Evolutionary conservation across 2,113 vertebrate genomes (phyloP).

Genomic region (Tachuris rubrigastra): DNA sequence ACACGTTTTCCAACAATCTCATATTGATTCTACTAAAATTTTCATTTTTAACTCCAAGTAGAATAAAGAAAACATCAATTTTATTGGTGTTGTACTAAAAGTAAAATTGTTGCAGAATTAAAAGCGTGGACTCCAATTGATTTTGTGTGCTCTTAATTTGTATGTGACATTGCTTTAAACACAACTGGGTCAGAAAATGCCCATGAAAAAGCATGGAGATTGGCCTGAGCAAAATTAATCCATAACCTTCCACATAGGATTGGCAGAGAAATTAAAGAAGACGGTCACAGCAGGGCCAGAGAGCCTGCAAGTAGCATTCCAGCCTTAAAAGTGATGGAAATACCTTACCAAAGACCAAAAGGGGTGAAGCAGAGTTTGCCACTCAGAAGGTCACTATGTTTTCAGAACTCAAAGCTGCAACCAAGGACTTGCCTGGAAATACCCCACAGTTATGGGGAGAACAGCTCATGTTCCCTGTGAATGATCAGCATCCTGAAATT

Average conservation of each 20-base stretch:
- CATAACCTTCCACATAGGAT: background rate
- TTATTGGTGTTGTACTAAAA: background rate
- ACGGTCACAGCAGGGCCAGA: background rate
- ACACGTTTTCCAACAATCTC: background rate
- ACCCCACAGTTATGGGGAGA: background rate
- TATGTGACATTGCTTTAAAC: background rate
- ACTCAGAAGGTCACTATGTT: background rate
- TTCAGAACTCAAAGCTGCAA: background rate
- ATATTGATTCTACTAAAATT: background rate
- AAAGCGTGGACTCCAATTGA: background rate
- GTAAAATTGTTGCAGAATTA: background rate
- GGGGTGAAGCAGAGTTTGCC: background rate
- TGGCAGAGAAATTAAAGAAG: background rate
- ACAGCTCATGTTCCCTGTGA: background rate
- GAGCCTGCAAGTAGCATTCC: background rate
- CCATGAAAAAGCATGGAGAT: background rate
- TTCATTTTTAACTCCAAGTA: background rate
- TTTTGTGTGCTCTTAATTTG: background rate
- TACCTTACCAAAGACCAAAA: background rate
- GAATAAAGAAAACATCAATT: background rate
- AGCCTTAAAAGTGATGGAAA: background rate
- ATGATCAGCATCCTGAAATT: background rate
- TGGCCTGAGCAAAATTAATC: background rate
- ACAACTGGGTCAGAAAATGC: background rate
- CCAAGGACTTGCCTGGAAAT: background rate